Conservation (phyloP, 2,888 invertebrate genomes). For the Sclerodermus sp. region DNA sequence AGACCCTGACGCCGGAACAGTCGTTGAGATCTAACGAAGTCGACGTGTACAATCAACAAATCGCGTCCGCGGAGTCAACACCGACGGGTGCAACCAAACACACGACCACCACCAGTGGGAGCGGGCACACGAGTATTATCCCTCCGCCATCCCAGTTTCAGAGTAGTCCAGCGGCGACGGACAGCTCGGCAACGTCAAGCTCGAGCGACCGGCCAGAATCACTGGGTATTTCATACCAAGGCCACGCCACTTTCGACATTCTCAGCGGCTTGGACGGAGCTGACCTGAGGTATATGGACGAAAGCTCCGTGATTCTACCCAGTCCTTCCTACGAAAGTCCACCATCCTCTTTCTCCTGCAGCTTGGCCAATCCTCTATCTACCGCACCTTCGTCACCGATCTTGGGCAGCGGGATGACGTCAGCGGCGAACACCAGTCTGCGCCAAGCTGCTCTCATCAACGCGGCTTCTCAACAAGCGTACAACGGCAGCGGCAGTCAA, state of each 20-base stretch:
- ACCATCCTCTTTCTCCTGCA: constrained; percentile 64
- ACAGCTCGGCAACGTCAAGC: constrained; percentile 60
- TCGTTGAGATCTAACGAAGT: constrained; percentile 38
- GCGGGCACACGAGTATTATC: constrained; percentile 66
- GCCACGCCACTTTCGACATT: constrained; percentile 72
- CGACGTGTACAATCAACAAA: constrained; percentile 15
- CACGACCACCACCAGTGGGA: constrained; percentile 18
- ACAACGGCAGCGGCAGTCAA: too few species aligned
- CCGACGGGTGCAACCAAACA: constrained; percentile 37
- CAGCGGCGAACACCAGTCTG: constrained; percentile 66
- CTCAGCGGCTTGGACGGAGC: constrained; percentile 79
- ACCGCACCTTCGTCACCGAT: constrained; percentile 67
- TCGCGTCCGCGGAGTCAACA: constrained; percentile 33
- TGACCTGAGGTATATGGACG: constrained; percentile 90
- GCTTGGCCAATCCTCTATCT: constrained; percentile 55
- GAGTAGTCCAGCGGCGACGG: constrained; percentile 68
- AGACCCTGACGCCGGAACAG: constrained; percentile 54
- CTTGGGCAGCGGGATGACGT: constrained; percentile 56
- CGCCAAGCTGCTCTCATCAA: constrained; percentile 74
- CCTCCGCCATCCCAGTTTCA: constrained; percentile 76
- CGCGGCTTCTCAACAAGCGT: constrained; percentile 66
- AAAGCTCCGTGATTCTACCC: constrained; percentile 80
- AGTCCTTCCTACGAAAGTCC: constrained; percentile 80
- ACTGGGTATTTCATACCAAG: constrained; percentile 52
- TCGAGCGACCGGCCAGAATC: constrained; percentile 43